Conservation (phyloP, 2,888 invertebrate genomes). For the Eudemis profundana region DNA sequence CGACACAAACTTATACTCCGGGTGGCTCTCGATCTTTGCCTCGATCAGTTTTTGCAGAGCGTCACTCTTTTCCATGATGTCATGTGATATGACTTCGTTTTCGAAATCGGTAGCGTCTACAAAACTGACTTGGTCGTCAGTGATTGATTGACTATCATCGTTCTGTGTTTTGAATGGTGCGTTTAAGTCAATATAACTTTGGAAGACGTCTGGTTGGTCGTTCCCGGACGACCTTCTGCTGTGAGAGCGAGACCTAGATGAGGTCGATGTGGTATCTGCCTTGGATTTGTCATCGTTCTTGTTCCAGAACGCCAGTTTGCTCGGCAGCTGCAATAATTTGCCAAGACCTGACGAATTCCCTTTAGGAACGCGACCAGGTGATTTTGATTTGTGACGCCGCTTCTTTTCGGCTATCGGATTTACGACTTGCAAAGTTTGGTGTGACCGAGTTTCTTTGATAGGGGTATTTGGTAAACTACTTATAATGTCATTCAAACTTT, state of each 20-base stretch:
- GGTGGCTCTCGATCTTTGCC: conserved; percentile 75
- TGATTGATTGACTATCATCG: conserved; percentile 46
- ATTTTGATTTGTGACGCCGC: conserved; percentile 71
- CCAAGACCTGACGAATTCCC: conserved; percentile 68
- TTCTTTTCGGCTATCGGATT: conserved; percentile 67
- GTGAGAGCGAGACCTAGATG: conserved; percentile 63
- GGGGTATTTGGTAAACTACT: conserved; percentile 58
- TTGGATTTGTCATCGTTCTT: conserved; percentile 71
- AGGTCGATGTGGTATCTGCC: conserved; percentile 62
- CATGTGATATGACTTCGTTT: conserved; percentile 61
- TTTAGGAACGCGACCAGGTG: conserved; percentile 65
- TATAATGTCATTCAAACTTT: conserved; percentile 68
- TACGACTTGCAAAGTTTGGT: conserved; percentile 55
- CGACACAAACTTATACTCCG: conserved; percentile 75
- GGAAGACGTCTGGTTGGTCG: conserved; percentile 65
- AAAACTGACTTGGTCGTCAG: conserved; percentile 57
- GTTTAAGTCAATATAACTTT: conserved; percentile 63
- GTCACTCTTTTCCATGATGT: conserved; percentile 75
- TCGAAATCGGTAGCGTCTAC: conserved; percentile 62
- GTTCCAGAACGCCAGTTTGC: conserved; percentile 85
- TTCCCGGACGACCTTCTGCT: conserved; percentile 71
- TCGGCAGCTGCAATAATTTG: conserved; percentile 82
- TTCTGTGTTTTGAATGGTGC: conserved; percentile 42
- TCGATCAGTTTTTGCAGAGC: conserved; percentile 75
- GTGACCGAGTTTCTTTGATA: conserved; percentile 72